Base-by-base conservation (phyloP, 2,888 invertebrate genomes). In the Coelopa pilipes region DNA sequence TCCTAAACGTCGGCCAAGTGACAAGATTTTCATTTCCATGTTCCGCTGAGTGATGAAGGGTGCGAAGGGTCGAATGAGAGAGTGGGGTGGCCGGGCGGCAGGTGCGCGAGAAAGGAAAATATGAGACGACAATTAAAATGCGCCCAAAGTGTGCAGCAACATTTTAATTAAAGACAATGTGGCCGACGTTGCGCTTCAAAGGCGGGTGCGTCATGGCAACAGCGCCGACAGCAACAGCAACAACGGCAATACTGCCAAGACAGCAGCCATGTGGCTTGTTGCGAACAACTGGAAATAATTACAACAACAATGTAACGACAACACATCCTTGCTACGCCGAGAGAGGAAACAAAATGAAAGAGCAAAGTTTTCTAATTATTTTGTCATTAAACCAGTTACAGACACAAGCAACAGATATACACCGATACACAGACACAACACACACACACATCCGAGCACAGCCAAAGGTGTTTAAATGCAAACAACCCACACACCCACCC, bases 281-380 rank as follows among this genome's bases (percentile, higher is more conserved):
- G n/a, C n/a, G 17, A 12, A 57, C 53, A 53, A 53, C 57, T 11
- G n/a, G n/a, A n/a, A 57, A 57, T 57, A 11, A 19, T 0, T 34
- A 34, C 34, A 34, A 34, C 34, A 34, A 34, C 4, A 34, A 34
- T 34, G 34, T 34, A 34, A 34, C 34, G 7, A 34, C 34, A 34
- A 7, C 34, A 34, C n/a, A n/a, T n/a, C n/a, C 2, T 34, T 4
- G 34, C 34, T 4, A 34, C 34, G 7, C 2, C 34, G 34, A 34
- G 4, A 34, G 45, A 65, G n/a, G 21, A n/a, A 50, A 49, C 7
- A 50, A 49, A 12, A 66, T 24, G 34, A 60, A 66, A 66, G 19
- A 49, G 24, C 50, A 66, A 66, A 66, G 66, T 66, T 66, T 66
- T 66, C 66, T 66, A 66, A 66, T 66, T 50, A 66, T 50, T 50